These are phyloP conservation scores for Callyntrura sp. DNA, from an alignment of 2,888 invertebrate genomes.

Conservation along the genomic window DNA sequence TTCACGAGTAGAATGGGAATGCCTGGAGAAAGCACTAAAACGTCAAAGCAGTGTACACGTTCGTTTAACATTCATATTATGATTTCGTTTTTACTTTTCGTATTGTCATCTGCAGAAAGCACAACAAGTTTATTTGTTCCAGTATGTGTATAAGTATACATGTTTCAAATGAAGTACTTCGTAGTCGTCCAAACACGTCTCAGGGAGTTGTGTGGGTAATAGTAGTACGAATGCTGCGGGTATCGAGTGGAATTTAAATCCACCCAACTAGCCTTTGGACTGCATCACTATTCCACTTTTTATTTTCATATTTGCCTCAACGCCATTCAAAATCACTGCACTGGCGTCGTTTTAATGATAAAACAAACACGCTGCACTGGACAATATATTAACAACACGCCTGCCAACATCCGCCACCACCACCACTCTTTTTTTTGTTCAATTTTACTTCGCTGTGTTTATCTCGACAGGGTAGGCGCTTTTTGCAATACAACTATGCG, in stretches of 20 bases:
- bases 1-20: background rate
- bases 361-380: constrained; percentile 34
- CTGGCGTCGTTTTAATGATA: constrained; percentile 39
- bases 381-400: background rate
- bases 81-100: constrained; percentile 3
- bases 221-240: background rate
- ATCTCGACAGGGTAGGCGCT: background rate
- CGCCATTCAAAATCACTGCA: constrained; percentile 15
- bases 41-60: background rate
- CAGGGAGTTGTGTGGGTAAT: background rate
- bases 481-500: background rate
- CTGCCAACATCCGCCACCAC: constrained; percentile 1
- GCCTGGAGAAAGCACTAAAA: background rate
- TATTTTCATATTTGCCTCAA: constrained; percentile 1
- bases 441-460: background rate
- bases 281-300: background rate
- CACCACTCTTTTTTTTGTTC: background rate
- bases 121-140: background rate
- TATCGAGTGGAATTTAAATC: background rate
- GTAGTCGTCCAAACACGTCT: no score
- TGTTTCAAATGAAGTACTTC: background rate
- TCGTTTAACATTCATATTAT: background rate
- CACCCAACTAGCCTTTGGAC: background rate
- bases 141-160: background rate
- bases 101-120: constrained; percentile 11